Evolutionary conservation across 2,113 vertebrate species (phyloP).

Genomic region (Cepphus grylle): DNA sequence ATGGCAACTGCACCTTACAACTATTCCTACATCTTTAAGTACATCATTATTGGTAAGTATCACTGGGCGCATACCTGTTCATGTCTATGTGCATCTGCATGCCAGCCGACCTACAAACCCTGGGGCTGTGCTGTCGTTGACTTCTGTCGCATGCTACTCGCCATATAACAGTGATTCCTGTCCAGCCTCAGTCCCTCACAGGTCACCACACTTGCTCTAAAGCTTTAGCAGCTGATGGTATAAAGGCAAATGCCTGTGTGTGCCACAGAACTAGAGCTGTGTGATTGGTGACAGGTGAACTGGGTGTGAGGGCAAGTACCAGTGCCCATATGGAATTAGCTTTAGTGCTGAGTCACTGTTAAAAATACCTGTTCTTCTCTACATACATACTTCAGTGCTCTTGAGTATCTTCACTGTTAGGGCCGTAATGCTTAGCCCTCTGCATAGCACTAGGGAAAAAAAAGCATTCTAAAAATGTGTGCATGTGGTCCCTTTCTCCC

Average conservation of each 20-base stretch:
- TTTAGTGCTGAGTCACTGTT: neutral
- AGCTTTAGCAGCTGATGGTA: neutral
- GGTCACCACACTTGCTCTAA: neutral
- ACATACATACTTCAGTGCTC: neutral
- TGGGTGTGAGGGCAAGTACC: neutral
- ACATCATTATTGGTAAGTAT: conserved; percentile 98
- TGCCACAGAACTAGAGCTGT: neutral
- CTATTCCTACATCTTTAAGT: conserved; percentile 99
- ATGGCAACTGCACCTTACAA: conserved; percentile 99
- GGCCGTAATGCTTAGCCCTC: neutral
- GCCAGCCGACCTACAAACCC: neutral
- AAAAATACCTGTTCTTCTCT: neutral
- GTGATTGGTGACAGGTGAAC: neutral
- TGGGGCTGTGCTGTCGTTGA: neutral
- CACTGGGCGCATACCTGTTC: neutral
- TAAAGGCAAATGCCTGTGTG: neutral
- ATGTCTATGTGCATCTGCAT: rapidly evolving
- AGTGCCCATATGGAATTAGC: neutral
- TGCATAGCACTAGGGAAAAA: neutral
- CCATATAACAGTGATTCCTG: neutral
- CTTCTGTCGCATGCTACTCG: neutral
- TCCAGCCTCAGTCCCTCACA: neutral
- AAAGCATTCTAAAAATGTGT: neutral
- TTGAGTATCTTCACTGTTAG: neutral
- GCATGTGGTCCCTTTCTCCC: neutral